A percentile compares a stretch with the other conserved stretches of the same genome.
Conservation (phyloP, 2,888 invertebrate genomes). For the Peribatodes rhomboidaria region DNA sequence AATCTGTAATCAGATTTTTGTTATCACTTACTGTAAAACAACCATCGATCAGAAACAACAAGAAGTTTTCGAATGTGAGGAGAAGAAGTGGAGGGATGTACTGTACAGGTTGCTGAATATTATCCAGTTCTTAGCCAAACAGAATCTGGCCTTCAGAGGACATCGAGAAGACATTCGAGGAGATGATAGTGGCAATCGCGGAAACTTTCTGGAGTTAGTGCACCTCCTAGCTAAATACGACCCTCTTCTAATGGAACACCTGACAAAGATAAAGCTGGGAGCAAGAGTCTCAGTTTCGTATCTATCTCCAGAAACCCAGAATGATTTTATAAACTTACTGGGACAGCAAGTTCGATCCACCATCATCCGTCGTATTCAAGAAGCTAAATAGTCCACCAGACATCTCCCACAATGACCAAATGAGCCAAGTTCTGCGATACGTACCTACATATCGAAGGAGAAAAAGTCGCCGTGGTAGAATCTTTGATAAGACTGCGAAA, state of each 20-base stretch:
- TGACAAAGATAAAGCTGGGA: constrained; percentile 25
- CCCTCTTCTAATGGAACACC: constrained; percentile 22
- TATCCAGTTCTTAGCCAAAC: constrained; percentile 24
- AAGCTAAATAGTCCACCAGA: too few species aligned
- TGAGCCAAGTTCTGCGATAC: constrained; percentile 1
- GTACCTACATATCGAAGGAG: too few species aligned
- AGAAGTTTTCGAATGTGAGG: constrained; percentile 21
- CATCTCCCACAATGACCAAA: too few species aligned
- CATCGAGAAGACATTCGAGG: constrained; percentile 20
- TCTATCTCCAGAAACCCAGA: constrained; percentile 21
- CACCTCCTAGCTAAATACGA: constrained; percentile 26
- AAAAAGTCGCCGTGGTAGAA: too few species aligned
- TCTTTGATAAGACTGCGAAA: too few species aligned
- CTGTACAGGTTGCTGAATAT: constrained; percentile 23
- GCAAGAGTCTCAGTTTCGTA: constrained; percentile 10
- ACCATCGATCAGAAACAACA: constrained; percentile 14
- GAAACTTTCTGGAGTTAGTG: constrained; percentile 26
- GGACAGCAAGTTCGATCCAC: constrained; percentile 17
- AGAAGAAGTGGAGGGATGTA: constrained; percentile 22
- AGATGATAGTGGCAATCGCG: constrained; percentile 22
- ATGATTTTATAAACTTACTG: constrained; percentile 23
- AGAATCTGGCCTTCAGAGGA: constrained; percentile 27
- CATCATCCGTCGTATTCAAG: constrained; percentile 12
- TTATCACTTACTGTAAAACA: constrained; percentile 3
- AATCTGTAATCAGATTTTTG: too few species aligned